Evolutionary conservation across 1,140 invertebrate genomes (phyloP).

Genomic region (Drosophila nebulosa): DNA sequence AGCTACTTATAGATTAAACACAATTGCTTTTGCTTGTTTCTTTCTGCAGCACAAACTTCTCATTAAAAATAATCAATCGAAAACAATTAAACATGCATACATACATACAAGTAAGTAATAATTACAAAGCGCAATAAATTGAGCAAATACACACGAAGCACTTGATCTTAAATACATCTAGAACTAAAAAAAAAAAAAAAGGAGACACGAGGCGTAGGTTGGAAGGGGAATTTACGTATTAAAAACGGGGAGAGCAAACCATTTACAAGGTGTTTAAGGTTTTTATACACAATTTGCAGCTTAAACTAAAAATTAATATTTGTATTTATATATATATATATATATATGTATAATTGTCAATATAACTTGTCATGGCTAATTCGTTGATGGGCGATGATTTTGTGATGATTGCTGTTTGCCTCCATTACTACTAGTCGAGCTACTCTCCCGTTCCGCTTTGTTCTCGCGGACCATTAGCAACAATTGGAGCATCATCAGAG

Average conservation of each 20-base stretch:
- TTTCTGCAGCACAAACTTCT: slow-evolving; percentile 36
- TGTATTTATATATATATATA: slow-evolving; percentile 11
- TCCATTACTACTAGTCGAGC: background rate
- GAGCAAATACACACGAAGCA: slow-evolving; percentile 74
- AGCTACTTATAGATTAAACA: slow-evolving; percentile 72
- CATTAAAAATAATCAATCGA: slow-evolving; percentile 9
- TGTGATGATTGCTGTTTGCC: slow-evolving; percentile 38
- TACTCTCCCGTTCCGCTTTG: slow-evolving; percentile 51
- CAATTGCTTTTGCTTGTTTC: slow-evolving; percentile 63
- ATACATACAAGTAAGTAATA: slow-evolving; percentile 28
- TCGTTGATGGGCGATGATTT: slow-evolving; percentile 56
- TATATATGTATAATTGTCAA: slow-evolving; percentile 34
- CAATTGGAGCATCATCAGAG: slow-evolving; percentile 87
- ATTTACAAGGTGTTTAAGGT: slow-evolving; percentile 52
- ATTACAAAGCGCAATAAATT: slow-evolving; percentile 71
- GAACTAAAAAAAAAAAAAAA: slow-evolving; percentile 4
- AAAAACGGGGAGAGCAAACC: slow-evolving; percentile 49
- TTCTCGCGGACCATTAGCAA: slow-evolving; percentile 82
- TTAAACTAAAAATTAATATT: slow-evolving; percentile 48
- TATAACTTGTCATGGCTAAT: slow-evolving; percentile 50
- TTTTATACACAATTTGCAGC: slow-evolving; percentile 49
- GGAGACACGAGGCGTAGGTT: background rate
- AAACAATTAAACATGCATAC: slow-evolving; percentile 33
- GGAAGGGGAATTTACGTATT: slow-evolving; percentile 18
- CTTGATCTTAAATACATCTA: slow-evolving; percentile 54